These are phyloP conservation scores for Druon quercuslanigerum DNA, from an alignment of 1,140 invertebrate species.

Conservation along the genomic window DNA sequence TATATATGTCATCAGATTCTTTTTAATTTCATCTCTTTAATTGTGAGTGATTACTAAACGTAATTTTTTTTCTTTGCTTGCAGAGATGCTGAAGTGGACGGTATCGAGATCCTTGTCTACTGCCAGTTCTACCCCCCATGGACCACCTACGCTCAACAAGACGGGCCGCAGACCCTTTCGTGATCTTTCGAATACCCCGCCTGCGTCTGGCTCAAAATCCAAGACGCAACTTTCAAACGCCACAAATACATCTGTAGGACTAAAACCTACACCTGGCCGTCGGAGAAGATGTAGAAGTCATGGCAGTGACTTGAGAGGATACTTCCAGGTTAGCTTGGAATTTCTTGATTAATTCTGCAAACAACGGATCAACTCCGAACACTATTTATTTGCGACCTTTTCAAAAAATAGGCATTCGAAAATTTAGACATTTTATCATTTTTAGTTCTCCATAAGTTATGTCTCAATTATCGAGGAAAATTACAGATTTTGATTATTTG, in stretches of 20 bases:
- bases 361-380: not conserved
- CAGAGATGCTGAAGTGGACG: conserved; percentile 74
- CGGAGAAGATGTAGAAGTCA: conserved; percentile 70
- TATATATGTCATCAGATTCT: no score
- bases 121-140: conserved; percentile 69
- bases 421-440: no score
- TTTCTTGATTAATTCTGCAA: not conserved
- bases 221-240: conserved; percentile 37
- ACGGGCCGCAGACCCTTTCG: conserved; percentile 66
- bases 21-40: no score
- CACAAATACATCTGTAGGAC: conserved; percentile 38
- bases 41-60: not conserved
- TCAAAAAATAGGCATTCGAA: no score
- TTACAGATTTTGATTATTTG: not conserved
- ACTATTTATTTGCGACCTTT: no score
- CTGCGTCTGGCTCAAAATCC: conserved; percentile 56
- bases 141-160: conserved; percentile 59
- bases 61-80: conserved; percentile 35
- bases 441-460: no score
- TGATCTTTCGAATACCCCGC: conserved; percentile 72
- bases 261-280: conserved; percentile 57
- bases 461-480: not conserved
- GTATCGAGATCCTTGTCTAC: conserved; percentile 73
- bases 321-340: conserved; percentile 67
- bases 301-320: conserved; percentile 69